A percentile compares a stretch with the other conserved stretches of the same genome.
Evolutionary conservation across 2,113 vertebrate genomes (phyloP).

Genomic region (Polypterus senegalus): DNA sequence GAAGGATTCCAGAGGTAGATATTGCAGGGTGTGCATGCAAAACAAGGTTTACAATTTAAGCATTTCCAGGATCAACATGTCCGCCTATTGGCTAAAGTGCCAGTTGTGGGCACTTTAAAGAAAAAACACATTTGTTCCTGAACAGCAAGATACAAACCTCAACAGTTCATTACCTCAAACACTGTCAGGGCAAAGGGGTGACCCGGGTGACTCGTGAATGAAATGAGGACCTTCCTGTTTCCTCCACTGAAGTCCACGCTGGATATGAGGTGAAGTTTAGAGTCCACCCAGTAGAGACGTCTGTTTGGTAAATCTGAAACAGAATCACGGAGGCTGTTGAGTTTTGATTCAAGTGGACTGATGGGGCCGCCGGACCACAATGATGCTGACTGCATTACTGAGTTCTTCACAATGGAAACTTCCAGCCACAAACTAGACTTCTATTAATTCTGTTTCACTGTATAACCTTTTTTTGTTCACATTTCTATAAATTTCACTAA

Average conservation of each 20-base stretch:
- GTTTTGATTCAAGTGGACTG: no score
- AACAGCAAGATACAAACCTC: not conserved
- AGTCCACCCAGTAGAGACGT: slow-evolving; percentile 95
- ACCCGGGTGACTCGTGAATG: slow-evolving; percentile 70
- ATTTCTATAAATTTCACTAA: slow-evolving; percentile 14
- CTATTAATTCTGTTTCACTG: slow-evolving; percentile 16
- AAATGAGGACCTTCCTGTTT: slow-evolving; percentile 83
- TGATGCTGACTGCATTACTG: no score
- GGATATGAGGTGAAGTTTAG: slow-evolving; percentile 88
- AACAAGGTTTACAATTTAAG: no score
- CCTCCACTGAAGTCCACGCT: slow-evolving; percentile 82
- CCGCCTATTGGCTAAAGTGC: no score
- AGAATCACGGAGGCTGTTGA: slow-evolving; percentile 18
- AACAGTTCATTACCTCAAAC: slow-evolving; percentile 63
- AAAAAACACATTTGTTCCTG: no score
- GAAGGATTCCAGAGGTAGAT: no score
- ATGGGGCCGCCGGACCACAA: no score
- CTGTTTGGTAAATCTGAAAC: slow-evolving; percentile 77
- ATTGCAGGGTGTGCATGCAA: no score
- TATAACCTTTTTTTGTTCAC: slow-evolving; percentile 35
- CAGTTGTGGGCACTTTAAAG: no score
- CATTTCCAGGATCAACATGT: no score
- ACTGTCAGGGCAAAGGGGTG: slow-evolving; percentile 89
- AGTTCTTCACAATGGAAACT: no score
- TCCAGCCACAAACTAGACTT: not conserved